Percentiles rank a stretch among this genome's conserved stretches.
These are phyloP conservation scores for Eutolmus rufibarbis DNA, from an alignment of 2,888 invertebrate species.

Conservation along the genomic window DNA sequence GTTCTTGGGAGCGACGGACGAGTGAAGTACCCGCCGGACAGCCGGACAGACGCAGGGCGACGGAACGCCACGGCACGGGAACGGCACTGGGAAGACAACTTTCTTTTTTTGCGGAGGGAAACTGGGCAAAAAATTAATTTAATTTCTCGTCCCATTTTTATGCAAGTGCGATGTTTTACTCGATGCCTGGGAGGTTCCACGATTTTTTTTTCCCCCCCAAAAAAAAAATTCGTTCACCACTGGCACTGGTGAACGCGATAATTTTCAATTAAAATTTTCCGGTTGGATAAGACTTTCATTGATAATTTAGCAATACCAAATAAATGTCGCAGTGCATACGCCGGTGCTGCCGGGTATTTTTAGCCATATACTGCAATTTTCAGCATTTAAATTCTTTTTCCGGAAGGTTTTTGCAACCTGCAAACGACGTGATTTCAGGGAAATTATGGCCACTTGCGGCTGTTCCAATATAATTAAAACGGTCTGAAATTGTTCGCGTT, in stretches of 20 bases:
- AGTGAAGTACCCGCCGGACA: neutral
- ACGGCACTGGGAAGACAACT: slow-evolving; percentile 36
- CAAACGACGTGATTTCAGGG: neutral
- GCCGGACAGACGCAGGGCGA: neutral
- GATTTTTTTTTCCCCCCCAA: neutral
- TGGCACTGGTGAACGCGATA: neutral
- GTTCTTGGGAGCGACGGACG: neutral
- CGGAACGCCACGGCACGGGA: neutral
- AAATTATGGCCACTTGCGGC: neutral
- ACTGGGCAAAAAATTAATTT: neutral
- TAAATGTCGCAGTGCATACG: neutral
- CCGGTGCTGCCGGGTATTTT: neutral
- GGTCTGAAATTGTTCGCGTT: neutral
- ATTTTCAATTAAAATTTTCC: slow-evolving; percentile 32
- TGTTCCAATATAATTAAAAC: neutral
- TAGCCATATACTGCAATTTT: neutral
- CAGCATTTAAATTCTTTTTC: neutral
- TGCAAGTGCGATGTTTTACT: neutral
- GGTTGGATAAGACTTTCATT: slow-evolving; percentile 36
- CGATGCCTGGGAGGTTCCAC: neutral
- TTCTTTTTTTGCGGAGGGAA: slow-evolving; percentile 21
- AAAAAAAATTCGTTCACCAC: neutral
- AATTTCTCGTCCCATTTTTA: slow-evolving; percentile 18
- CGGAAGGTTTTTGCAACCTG: slow-evolving; percentile 2
- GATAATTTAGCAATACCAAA: neutral